These are phyloP conservation scores for Campylorhamphus procurvoides DNA, from an alignment of 2,113 vertebrate species.

Conservation along the genomic window DNA sequence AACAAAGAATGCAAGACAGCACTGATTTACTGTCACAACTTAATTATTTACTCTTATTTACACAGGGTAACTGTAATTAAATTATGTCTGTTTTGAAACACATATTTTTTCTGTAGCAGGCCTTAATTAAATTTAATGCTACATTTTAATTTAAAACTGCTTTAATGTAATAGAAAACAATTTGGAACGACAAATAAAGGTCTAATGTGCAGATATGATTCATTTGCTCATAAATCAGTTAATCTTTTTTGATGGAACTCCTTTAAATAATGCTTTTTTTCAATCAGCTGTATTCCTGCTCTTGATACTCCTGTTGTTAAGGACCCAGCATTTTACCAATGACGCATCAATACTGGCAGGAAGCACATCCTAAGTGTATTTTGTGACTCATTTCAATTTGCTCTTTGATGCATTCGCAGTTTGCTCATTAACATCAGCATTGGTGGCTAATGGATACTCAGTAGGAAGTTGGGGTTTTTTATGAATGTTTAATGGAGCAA, in stretches of 20 bases:
- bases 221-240: conserved; percentile 43
- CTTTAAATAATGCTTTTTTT: conserved; percentile 29
- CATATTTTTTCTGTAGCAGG: neutral
- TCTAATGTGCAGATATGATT: conserved; percentile 35
- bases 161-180: conserved; percentile 44
- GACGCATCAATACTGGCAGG: conserved; percentile 73
- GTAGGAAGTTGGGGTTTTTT: conserved; percentile 71
- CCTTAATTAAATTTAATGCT: conserved; percentile 25
- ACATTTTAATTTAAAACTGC: conserved; percentile 41
- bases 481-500: conserved; percentile 80
- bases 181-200: neutral
- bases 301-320: conserved; percentile 65
- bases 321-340: conserved; percentile 59
- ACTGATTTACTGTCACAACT: neutral
- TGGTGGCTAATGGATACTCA: conserved; percentile 75
- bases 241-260: conserved; percentile 22
- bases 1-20: neutral
- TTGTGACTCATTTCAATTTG: conserved; percentile 80
- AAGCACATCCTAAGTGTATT: conserved; percentile 70
- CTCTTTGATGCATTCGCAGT: conserved; percentile 59
- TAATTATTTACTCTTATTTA: conserved; percentile 47
- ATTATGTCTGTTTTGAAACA: neutral
- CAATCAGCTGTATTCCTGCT: conserved; percentile 15
- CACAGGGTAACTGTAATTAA: conserved; percentile 16
- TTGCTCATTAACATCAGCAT: conserved; percentile 73